Evolutionary conservation across 2,888 invertebrate species (phyloP).

Genomic region (Clostera curtula): DNA sequence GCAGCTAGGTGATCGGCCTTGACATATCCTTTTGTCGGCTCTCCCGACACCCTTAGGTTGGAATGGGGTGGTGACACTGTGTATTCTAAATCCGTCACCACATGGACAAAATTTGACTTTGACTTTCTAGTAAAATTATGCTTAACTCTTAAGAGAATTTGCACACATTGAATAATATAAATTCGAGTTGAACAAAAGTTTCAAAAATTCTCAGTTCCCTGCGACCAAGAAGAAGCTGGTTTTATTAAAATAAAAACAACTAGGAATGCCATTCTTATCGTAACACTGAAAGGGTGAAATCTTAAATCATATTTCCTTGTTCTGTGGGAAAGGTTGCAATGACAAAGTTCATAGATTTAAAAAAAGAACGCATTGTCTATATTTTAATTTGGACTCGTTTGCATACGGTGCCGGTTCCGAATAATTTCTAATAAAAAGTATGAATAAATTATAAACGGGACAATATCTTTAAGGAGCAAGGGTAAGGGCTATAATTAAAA

Average conservation of each 20-base stretch:
- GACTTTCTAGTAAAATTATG: no score
- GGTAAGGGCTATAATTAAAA: constrained; percentile 68
- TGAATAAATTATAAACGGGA: constrained; percentile 62
- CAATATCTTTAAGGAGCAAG: constrained; percentile 60
- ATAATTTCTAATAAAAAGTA: constrained; percentile 56
- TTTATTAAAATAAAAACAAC: constrained; percentile 15
- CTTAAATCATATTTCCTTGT: constrained; percentile 37
- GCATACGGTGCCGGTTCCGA: constrained; percentile 48
- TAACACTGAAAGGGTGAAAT: constrained; percentile 21
- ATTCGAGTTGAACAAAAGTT: no score
- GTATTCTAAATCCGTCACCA: no score
- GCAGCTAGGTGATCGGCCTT: no score
- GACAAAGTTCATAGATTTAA: constrained; percentile 42
- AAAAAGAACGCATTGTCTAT: constrained; percentile 55
- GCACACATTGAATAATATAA: no score
- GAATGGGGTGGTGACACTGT: no score
- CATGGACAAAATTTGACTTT: no score
- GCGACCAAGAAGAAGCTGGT: no score
- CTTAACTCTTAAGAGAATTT: no score
- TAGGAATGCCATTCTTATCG: constrained; percentile 25
- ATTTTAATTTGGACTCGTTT: constrained; percentile 55
- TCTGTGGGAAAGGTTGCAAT: constrained; percentile 54
- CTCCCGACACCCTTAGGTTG: no score
- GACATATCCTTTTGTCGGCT: no score
- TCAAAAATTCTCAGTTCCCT: no score